Evolutionary conservation across 2,797 vertebrate genomes (phyloP), one percentile per base, ranked within the genome.

Genomic region (Limosa lapponica): DNA sequence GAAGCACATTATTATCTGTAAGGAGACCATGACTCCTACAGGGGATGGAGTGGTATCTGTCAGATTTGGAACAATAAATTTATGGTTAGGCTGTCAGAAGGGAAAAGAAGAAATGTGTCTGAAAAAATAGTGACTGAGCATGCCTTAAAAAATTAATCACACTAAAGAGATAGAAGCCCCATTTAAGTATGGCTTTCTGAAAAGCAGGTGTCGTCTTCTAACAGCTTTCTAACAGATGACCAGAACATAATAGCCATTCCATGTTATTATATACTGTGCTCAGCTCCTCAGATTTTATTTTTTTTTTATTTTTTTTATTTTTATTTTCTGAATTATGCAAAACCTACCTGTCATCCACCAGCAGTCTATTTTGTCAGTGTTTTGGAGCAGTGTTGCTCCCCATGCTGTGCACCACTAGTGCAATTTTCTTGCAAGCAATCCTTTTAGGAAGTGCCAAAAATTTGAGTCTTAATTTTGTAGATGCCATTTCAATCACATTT

Each of bases 81-180:
- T 90, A 62, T 70, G 36, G 15, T 43, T 81, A 80, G 55, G 79
- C 73, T 94, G 67, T 71, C 80, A 80, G 81, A 82, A 69, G 46
- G 41, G 64, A 70, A 86, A 93, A 85, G 30, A 96, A 87, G 58
- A 96, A 95, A 83, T 85, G 73, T 44, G 20, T 83, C 93, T 83
- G 75, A 95, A 96, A 96, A 89, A 87, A 72, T 34, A 3, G 4
- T 17, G 44, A 44, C 65, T 28, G 46, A 73, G 55, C 44, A 65
- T 28, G 57, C 49, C 66, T 91, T 83, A 80, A 87, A 93, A 90
- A 89, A 27, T 71, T 39, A 74, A 73, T 92, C 55, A 44, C 23
- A 61, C 69, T 89, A 66, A 64, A 58, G 55, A 73, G 15, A 37
- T 69, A 11, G 14, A 57, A 79, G 25, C 13, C 28, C 25, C 8